Percentiles rank a stretch among this genome's conserved stretches.
Conservation (phyloP, 2,113 vertebrate species). For the Coreoperca whiteheadi region DNA sequence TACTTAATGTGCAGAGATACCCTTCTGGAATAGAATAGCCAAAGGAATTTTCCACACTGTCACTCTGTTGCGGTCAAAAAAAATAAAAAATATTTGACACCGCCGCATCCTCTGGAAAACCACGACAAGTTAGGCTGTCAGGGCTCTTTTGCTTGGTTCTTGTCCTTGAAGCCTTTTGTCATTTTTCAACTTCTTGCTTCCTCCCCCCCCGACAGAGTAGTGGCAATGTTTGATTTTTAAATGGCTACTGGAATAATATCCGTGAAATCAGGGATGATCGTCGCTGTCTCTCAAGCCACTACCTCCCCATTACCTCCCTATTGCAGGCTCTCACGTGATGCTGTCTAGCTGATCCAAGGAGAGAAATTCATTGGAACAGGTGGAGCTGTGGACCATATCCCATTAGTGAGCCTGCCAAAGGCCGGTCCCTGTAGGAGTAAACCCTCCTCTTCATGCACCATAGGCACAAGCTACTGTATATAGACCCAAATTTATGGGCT, state of each 20-base stretch:
- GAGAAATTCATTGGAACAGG: slow-evolving; percentile 80
- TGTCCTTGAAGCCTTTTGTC: slow-evolving; percentile 71
- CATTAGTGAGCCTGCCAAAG: slow-evolving; percentile 80
- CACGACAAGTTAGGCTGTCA: slow-evolving; percentile 68
- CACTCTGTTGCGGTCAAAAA: slow-evolving; percentile 67
- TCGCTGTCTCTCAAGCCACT: slow-evolving; percentile 72
- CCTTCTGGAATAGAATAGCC: slow-evolving; percentile 70
- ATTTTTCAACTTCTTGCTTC: slow-evolving; percentile 62
- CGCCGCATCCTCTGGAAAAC: slow-evolving; percentile 71
- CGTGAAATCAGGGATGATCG: slow-evolving; percentile 75
- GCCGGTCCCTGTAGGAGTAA: slow-evolving; percentile 73
- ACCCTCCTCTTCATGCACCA: slow-evolving; percentile 77
- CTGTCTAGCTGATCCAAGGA: slow-evolving; percentile 64
- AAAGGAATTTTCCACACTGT: slow-evolving; percentile 76
- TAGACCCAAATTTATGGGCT: slow-evolving; percentile 68
- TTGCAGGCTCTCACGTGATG: slow-evolving; percentile 58
- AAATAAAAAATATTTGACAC: slow-evolving; percentile 77
- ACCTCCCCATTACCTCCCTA: slow-evolving; percentile 65
- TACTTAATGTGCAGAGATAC: slow-evolving; percentile 74
- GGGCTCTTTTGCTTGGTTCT: slow-evolving; percentile 59
- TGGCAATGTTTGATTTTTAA: slow-evolving; percentile 72
- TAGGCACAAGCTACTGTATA: slow-evolving; percentile 69
- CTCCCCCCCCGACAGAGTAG: slow-evolving; percentile 14
- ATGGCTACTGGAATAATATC: slow-evolving; percentile 67
- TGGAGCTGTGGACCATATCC: slow-evolving; percentile 80